phyloP scores from a whole-genome alignment of 2,113 vertebrate species.

The Xenopus tropicalis region DNA sequence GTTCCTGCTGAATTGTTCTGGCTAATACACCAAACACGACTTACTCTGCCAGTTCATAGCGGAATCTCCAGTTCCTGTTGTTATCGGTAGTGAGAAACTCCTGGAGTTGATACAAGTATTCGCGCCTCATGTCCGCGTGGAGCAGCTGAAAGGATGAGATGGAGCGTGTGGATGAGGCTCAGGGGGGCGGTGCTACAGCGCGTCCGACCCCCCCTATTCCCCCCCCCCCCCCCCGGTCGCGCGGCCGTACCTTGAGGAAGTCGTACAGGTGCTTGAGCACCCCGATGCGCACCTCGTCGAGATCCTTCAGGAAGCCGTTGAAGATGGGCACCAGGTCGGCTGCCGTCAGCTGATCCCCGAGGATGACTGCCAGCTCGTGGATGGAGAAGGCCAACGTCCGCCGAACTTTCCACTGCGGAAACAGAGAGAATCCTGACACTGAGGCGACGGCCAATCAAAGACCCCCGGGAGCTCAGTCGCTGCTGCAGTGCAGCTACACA shows the following conservation, averaged over 20 bases:
- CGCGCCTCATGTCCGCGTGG: conserved; percentile 70
- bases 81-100: conserved; percentile 69
- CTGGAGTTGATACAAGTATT: conserved; percentile 70
- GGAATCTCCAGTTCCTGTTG: conserved; percentile 72
- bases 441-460: too few relatives aligned
- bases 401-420: conserved; percentile 66
- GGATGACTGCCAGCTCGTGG: conserved; percentile 67
- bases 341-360: conserved; percentile 66
- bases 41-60: conserved; percentile 68
- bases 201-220: too few relatives aligned
- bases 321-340: conserved; percentile 71
- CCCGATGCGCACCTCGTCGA: conserved; percentile 70
- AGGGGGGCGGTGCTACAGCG: too few relatives aligned
- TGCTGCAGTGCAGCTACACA: too few relatives aligned
- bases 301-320: conserved; percentile 71
- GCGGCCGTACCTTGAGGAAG: conserved; percentile 67
- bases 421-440: neutral
- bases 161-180: neutral
- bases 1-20: too few relatives aligned
- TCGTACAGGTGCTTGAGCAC: conserved; percentile 72
- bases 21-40: conserved; percentile 34
- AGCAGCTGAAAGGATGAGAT: conserved; percentile 60
- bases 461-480: too few relatives aligned
- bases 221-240: neutral
- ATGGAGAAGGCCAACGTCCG: conserved; percentile 65